These are phyloP conservation scores for Pantelozetes paolii DNA, from an alignment of 2,888 invertebrate species.

Conservation along the genomic window DNA sequence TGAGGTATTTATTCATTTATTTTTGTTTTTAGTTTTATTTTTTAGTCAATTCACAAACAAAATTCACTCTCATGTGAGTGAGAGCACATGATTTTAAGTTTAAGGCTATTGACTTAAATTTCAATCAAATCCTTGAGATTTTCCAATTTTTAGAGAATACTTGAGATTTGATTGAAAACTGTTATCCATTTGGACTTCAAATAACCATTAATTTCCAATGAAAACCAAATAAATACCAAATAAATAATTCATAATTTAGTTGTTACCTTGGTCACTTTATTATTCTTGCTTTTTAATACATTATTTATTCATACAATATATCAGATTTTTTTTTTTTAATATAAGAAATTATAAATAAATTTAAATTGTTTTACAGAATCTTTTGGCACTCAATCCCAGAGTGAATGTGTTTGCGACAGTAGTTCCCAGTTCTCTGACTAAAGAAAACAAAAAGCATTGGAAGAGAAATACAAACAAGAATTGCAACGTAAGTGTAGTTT, in stretches of 20 bases:
- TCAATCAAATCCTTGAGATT: background rate
- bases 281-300: background rate
- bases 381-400: slow-evolving; percentile 78
- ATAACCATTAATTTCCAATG: too few relatives aligned
- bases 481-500: slow-evolving; percentile 65
- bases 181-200: too few relatives aligned
- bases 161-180: background rate
- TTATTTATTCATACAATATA: too few relatives aligned
- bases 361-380: slow-evolving; percentile 63
- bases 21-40: background rate
- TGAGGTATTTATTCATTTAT: slow-evolving; percentile 32
- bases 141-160: background rate
- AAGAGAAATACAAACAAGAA: slow-evolving; percentile 82
- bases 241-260: too few relatives aligned
- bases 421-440: slow-evolving; percentile 78
- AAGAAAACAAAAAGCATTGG: slow-evolving; percentile 86
- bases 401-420: slow-evolving; percentile 69
- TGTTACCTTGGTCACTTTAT: too few relatives aligned
- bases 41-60: background rate
- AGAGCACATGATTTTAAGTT: slow-evolving; percentile 1
- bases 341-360: background rate
- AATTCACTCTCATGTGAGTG: background rate
- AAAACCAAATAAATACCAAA: too few relatives aligned
- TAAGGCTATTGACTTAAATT: slow-evolving; percentile 4
- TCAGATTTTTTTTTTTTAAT: background rate